These are phyloP conservation scores for Caenorhabditis virilis DNA, from an alignment of 2,888 invertebrate genomes.

Conservation along the genomic window DNA sequence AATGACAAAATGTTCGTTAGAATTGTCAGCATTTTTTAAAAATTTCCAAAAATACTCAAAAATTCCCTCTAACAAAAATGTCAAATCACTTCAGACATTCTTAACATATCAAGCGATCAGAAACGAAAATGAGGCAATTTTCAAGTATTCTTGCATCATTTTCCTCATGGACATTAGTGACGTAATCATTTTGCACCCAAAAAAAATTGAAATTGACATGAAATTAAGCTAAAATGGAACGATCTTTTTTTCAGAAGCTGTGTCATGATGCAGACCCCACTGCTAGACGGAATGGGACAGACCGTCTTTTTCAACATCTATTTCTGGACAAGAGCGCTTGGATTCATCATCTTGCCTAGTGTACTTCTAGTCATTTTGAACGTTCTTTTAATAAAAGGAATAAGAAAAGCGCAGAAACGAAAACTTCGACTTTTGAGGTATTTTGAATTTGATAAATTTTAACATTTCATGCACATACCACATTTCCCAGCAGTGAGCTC, in stretches of 20 bases:
- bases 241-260: conserved; percentile 58
- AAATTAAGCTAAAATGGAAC: no score
- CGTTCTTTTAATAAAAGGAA: conserved; percentile 82
- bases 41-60: no score
- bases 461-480: no score
- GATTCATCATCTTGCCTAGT: conserved; percentile 90
- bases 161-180: no score
- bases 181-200: no score
- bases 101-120: no score
- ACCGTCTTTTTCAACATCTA: conserved; percentile 80
- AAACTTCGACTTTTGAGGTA: conserved; percentile 78
- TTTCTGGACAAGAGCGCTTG: conserved; percentile 82
- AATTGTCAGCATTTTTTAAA: no score
- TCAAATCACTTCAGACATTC: background rate
- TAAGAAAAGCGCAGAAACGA: conserved; percentile 82
- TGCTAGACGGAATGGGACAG: conserved; percentile 58
- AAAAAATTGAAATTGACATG: no score
- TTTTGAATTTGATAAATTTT: background rate
- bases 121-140: conserved; percentile 2
- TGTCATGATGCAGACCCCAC: conserved; percentile 47
- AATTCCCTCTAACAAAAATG: no score
- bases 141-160: background rate
- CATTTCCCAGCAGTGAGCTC: no score
- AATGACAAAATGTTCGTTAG: no score
- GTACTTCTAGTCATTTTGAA: conserved; percentile 86